Base-by-base conservation (phyloP, 2,888 invertebrate species). In the Aspidiotus destructor region DNA sequence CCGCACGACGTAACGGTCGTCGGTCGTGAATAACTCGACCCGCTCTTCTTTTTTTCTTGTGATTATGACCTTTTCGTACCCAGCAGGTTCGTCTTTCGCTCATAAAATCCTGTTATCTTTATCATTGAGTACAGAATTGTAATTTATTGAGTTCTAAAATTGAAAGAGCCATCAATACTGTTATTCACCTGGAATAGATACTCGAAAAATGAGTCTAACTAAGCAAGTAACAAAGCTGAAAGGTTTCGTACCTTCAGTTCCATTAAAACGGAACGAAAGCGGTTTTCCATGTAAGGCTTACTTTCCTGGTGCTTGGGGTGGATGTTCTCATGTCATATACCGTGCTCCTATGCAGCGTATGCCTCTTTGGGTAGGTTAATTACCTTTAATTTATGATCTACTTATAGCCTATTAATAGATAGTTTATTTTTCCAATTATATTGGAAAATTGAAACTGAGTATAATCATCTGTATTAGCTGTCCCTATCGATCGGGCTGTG, bases 311-410 rank as follows among this genome's bases (percentile, higher is more conserved):
- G 28, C 28, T 28, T 48, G 48, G 48, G 48, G 48, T 67, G 67
- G 67, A n/a, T 67, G 44, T 16, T 60, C 42, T 67, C 67, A 67
- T 40, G 41, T 60, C 9, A 52, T 67, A 40, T 28, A 16, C 9
- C 48, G 60, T 42, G 58, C 67, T n/a, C 67, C 67, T 6, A n/a
- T 15, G 10, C 48, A n/a, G 11, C 44, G 67, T 52, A n/a, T 58
- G 11, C 60, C 67, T 11, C 60, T 67, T 11, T 57, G 48, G 42
- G 67, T 67, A 41, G 6, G 67, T 67, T 13, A 7, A 8, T 28
- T 17, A 11, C n/a, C 8, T 41, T 58, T 3, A 10, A 58, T 17
- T 10, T 28, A 28, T 28, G 28, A 28, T 28, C 11, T 48, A 44
- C 10, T 48, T n/a, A 11, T 11, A 48, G 2, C 6, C 6, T 6